These are phyloP conservation scores for Turnix velox DNA, from an alignment of 2,113 vertebrate species.

Conservation along the genomic window DNA sequence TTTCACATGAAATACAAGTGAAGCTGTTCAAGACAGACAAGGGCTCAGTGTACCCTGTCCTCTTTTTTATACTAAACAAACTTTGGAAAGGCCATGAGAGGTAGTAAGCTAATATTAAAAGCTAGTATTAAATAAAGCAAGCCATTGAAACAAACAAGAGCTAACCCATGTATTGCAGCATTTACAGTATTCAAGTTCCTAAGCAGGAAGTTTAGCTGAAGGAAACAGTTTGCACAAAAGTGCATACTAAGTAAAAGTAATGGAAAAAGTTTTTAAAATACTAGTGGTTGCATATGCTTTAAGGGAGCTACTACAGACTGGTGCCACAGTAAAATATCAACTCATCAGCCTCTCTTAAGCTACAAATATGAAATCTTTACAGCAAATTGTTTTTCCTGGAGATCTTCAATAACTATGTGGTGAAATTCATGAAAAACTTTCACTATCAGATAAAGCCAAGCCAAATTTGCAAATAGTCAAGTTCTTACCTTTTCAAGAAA, in stretches of 20 bases:
- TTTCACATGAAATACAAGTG: conserved; percentile 31
- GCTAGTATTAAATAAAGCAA: not conserved
- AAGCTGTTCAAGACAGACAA: conserved; percentile 41
- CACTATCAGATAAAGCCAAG: not conserved
- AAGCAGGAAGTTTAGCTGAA: not conserved
- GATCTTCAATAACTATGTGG: not conserved
- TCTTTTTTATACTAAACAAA: conserved; percentile 41
- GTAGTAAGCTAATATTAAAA: conserved; percentile 29
- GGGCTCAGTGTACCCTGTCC: conserved; percentile 39
- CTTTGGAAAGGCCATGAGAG: not conserved
- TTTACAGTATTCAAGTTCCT: not conserved
- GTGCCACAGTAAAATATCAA: not conserved
- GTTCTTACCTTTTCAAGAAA: not conserved
- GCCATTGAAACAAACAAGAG: not conserved
- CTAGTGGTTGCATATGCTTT: not conserved
- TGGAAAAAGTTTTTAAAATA: not conserved
- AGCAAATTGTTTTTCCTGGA: not conserved
- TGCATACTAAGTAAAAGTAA: not conserved
- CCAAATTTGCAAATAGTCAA: not conserved
- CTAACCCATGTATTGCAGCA: not conserved
- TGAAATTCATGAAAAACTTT: not conserved
- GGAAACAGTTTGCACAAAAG: not conserved
- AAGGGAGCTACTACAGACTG: not conserved
- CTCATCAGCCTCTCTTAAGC: not conserved
- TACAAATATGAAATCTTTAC: not conserved